Conservation (phyloP, 2,888 invertebrate species). For the Alsophila aescularia region DNA sequence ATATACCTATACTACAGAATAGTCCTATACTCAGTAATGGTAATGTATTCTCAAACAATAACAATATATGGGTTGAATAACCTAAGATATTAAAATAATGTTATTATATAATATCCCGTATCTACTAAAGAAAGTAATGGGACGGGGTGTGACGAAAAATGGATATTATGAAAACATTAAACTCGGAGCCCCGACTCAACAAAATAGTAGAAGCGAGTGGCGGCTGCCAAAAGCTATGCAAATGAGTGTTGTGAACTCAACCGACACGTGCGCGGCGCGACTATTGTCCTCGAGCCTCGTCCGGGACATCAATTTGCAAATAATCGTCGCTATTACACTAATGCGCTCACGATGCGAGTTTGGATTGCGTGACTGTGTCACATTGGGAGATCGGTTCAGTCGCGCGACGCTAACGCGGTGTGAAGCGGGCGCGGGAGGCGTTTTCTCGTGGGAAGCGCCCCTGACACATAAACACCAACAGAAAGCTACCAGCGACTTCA, state of each 20-base stretch:
- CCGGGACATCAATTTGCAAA: constrained; percentile 60
- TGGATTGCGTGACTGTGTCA: constrained; percentile 41
- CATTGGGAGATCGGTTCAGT: constrained; percentile 36
- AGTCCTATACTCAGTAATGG: too few relatives aligned
- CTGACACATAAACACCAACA: constrained; percentile 47
- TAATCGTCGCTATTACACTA: constrained; percentile 59
- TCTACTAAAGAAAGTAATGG: too few relatives aligned
- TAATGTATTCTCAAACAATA: too few relatives aligned
- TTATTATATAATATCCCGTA: too few relatives aligned
- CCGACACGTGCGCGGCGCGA: constrained; percentile 49
- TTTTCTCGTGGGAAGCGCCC: constrained; percentile 57
- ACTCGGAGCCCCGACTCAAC: constrained; percentile 15
- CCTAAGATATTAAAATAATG: too few relatives aligned
- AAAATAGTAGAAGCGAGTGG: constrained; percentile 41
- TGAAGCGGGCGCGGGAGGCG: constrained; percentile 21
- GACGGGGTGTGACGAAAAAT: neutral
- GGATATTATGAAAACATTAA: neutral
- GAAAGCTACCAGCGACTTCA: constrained; percentile 52
- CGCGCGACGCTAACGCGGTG: constrained; percentile 25
- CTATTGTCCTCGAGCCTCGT: constrained; percentile 59
- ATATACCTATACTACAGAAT: neutral
- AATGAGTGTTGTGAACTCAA: constrained; percentile 60
- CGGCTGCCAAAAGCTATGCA: constrained; percentile 56
- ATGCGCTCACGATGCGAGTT: constrained; percentile 48
- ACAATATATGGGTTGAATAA: too few relatives aligned